Conservation (phyloP, 2,797 vertebrate genomes). For the Selene dorsalis region DNA sequence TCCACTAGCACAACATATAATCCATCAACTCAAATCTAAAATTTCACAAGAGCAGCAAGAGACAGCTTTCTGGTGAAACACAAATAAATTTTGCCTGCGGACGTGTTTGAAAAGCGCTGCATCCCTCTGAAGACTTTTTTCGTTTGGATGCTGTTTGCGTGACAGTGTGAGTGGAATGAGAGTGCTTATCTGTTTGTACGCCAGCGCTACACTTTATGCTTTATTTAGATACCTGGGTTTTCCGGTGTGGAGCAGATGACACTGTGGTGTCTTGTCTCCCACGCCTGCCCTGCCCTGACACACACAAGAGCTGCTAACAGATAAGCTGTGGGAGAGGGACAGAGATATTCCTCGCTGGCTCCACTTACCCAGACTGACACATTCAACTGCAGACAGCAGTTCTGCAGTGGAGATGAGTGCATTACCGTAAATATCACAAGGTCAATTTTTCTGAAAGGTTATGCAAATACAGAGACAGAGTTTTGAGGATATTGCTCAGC, state of each 20-base stretch:
- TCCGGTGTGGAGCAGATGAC: conserved; percentile 72
- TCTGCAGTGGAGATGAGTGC: conserved; percentile 32
- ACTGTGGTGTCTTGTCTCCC: conserved; percentile 67
- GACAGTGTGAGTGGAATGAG: conserved; percentile 47
- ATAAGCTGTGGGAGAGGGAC: conserved; percentile 67
- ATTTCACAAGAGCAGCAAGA: not conserved
- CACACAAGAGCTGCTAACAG: conserved; percentile 71
- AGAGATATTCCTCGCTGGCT: conserved; percentile 49
- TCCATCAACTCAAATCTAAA: not conserved
- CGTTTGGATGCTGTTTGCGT: conserved; percentile 31
- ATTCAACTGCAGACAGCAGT: conserved; percentile 37
- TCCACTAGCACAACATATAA: not conserved
- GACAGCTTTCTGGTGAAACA: conserved; percentile 11
- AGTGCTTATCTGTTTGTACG: conserved; percentile 59
- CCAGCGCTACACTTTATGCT: conserved; percentile 57
- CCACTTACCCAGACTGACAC: conserved; percentile 52
- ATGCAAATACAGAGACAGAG: not conserved
- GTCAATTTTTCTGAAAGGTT: conserved; percentile 39
- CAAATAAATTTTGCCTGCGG: not conserved
- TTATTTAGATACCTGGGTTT: conserved; percentile 74
- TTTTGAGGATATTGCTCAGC: conserved; percentile 14
- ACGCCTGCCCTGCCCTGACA: conserved; percentile 69
- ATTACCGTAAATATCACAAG: conserved; percentile 60
- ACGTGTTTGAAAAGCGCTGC: conserved; percentile 27
- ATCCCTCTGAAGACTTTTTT: conserved; percentile 12